These are phyloP conservation scores for Herpetotheres cachinnans DNA, from an alignment of 2,113 vertebrate genomes.

Conservation along the genomic window DNA sequence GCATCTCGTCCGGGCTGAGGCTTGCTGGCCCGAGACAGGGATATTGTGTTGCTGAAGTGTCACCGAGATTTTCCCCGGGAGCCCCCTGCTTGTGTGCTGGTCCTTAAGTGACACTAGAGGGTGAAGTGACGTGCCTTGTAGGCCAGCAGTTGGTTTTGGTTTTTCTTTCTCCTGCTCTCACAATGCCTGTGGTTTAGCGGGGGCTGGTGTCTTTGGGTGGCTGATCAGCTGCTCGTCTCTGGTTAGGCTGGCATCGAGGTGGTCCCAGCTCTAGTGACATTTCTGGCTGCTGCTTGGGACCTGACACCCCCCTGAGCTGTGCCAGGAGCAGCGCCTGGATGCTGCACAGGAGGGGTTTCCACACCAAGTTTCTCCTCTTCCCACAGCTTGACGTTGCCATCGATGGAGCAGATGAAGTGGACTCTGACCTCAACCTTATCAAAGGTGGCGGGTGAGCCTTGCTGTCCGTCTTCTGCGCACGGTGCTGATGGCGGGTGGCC, in stretches of 20 bases:
- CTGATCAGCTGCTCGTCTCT: background rate
- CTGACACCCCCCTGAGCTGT: background rate
- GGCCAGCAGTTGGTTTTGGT: background rate
- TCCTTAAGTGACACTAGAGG: background rate
- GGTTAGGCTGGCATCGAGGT: background rate
- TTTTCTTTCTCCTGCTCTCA: background rate
- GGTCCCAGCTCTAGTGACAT: background rate
- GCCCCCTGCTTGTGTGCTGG: background rate
- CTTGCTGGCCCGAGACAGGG: background rate
- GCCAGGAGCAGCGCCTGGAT: background rate
- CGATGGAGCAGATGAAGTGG: conserved; percentile 97
- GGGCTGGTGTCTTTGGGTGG: background rate
- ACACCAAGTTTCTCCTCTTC: background rate
- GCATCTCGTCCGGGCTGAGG: background rate
- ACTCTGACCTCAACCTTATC: conserved; percentile 89
- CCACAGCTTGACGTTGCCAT: conserved; percentile 92
- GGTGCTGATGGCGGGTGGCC: background rate
- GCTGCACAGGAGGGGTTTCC: background rate
- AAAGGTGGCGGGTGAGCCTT: conserved; percentile 95
- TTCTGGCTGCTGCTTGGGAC: background rate
- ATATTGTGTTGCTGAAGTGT: background rate
- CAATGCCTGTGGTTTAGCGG: background rate
- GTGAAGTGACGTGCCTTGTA: background rate
- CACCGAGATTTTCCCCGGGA: background rate
- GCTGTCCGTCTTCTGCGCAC: background rate